phyloP scores from a whole-genome alignment of 2,113 vertebrate species.

The Mesembrinibis cayennensis region DNA sequence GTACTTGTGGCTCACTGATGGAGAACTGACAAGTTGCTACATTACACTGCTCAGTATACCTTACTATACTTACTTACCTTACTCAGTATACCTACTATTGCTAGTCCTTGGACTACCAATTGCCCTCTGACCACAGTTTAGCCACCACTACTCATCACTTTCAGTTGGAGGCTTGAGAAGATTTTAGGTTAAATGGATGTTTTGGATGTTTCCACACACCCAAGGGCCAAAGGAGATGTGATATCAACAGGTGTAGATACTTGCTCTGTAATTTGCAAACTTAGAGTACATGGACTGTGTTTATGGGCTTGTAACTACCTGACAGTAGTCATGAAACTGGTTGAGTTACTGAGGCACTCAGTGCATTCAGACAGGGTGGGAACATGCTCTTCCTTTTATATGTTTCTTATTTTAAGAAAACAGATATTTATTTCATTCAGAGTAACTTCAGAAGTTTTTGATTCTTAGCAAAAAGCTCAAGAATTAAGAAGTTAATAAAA shows the following conservation, averaged over 20 bases:
- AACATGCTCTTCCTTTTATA: neutral
- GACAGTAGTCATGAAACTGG: neutral
- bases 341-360: neutral
- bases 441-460: neutral
- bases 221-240: neutral
- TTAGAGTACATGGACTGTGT: neutral
- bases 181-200: neutral
- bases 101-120: neutral
- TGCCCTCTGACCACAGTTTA: neutral
- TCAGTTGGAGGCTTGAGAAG: neutral
- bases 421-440: neutral
- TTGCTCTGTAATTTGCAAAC: neutral
- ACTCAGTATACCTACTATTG: neutral
- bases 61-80: neutral
- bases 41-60: neutral
- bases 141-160: neutral
- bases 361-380: neutral
- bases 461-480: neutral
- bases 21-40: neutral
- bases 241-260: neutral
- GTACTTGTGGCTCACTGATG: neutral
- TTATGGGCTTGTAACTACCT: neutral
- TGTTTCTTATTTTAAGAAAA: neutral
- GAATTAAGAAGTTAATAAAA: neutral
- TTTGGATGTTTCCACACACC: neutral